Conservation (phyloP, 2,888 invertebrate species). For the Lasioglossum pauxillum region DNA sequence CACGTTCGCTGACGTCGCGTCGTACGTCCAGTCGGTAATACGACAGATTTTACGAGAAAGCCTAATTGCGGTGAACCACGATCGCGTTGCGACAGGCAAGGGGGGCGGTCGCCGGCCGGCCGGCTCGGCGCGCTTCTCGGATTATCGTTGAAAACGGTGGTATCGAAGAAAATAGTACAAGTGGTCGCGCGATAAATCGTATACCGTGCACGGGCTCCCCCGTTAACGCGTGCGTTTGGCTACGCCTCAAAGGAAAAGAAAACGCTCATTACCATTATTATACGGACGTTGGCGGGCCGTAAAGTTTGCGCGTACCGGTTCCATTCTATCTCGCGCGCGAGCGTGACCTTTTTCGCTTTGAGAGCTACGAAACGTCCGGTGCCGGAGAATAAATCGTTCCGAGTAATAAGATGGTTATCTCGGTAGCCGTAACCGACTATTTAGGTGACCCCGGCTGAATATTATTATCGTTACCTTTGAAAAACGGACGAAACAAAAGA, state of each 20-base stretch:
- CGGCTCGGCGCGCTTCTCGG: not conserved
- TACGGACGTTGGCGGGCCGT: conserved; percentile 48
- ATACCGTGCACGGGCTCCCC: not conserved
- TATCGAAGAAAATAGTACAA: conserved; percentile 7
- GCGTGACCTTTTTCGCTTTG: conserved; percentile 42
- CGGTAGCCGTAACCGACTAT: conserved; percentile 48
- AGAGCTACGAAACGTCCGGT: conserved; percentile 35
- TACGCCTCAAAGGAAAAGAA: conserved; percentile 14
- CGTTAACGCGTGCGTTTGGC: not conserved
- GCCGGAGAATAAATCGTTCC: conserved; percentile 44
- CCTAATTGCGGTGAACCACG: conserved; percentile 1
- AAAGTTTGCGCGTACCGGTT: conserved; percentile 13
- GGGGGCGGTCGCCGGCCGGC: no score
- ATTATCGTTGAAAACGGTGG: not conserved
- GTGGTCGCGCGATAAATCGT: not conserved
- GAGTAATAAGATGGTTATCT: conserved; percentile 53
- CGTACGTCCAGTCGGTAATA: not conserved
- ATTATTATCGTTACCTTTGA: conserved; percentile 48
- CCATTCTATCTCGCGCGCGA: conserved; percentile 3
- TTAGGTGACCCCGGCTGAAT: conserved; percentile 40
- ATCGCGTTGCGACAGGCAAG: not conserved
- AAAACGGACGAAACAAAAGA: conserved; percentile 26
- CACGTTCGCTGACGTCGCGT: not conserved
- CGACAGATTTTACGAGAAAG: conserved; percentile 7
- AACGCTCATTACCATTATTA: conserved; percentile 54